Evolutionary conservation across 1,140 invertebrate species (phyloP).

Genomic region (Drosophila sulfurigaster): DNA sequence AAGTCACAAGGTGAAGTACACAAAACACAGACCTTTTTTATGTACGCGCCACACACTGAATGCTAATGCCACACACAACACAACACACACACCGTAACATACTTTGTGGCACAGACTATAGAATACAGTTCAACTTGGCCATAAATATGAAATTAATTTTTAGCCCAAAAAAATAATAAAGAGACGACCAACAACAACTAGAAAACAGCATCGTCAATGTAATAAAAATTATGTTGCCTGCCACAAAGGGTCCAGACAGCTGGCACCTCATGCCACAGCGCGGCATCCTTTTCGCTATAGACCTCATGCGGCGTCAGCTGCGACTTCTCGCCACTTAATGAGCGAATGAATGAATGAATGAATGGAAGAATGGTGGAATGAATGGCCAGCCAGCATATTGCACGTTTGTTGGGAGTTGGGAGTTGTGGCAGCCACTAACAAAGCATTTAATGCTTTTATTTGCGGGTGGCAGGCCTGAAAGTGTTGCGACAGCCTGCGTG

Average conservation of each 20-base stretch:
- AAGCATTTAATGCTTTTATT: slow-evolving; percentile 81
- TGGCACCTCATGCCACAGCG: slow-evolving; percentile 2
- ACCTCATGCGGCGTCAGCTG: slow-evolving; percentile 60
- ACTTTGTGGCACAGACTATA: slow-evolving; percentile 2
- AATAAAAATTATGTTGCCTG: slow-evolving; percentile 80
- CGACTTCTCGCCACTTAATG: slow-evolving; percentile 75
- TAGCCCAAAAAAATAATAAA: slow-evolving; percentile 55
- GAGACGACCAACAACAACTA: not conserved
- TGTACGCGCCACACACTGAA: slow-evolving; percentile 21
- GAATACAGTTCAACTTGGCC: not conserved
- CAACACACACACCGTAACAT: not conserved
- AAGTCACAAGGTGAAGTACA: slow-evolving; percentile 62
- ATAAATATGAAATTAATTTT: slow-evolving; percentile 66
- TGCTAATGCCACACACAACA: slow-evolving; percentile 30
- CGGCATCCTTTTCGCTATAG: slow-evolving; percentile 15
- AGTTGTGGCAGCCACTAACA: slow-evolving; percentile 46
- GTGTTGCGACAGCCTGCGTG: slow-evolving; percentile 42
- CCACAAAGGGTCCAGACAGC: slow-evolving; percentile 68
- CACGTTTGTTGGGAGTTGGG: slow-evolving; percentile 18
- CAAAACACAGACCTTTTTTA: slow-evolving; percentile 52
- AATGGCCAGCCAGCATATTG: slow-evolving; percentile 56
- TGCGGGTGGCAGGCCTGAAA: slow-evolving; percentile 74
- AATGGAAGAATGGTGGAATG: slow-evolving; percentile 46
- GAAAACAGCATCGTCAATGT: slow-evolving; percentile 39
- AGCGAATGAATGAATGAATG: slow-evolving; percentile 62